Base-by-base conservation (phyloP, 2,797 vertebrate species). In the Clarias platycephalus region DNA sequence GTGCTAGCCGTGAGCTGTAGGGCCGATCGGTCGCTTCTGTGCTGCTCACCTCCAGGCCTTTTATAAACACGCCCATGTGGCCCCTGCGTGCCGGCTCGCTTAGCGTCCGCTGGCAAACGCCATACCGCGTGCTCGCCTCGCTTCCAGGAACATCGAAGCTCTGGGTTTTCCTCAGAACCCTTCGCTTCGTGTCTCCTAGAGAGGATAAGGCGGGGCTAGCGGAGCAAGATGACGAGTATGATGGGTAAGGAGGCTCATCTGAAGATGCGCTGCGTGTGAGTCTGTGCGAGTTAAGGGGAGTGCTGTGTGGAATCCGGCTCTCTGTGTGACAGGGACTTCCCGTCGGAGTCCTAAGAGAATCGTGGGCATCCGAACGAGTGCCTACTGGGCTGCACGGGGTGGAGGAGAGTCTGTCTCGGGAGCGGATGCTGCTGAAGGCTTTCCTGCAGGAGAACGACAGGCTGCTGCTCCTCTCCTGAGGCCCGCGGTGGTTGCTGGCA, bases 21-120 rank as follows among this genome's bases (percentile, higher is more conserved):
- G 93, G 91, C 71, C 87, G 91, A 81, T 93, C 93, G 0, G 90
- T 91, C 0, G 95, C 92, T 89, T 94, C 95, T 0, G 93, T 93
- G 93, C 95, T 95, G 93, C 95, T 96, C 87, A 96, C 95, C 93
- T 97, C 96, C 90, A 97, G 93, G 5, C 96, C 97, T 81, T 94
- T 95, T 86, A 97, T 96, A 80, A 95, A 94, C 60, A 97, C 95
- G 0, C 95, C 95, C 0, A 93, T 96, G 94, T 96, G 96, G 62
- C 96, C 95, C 0, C 94, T 91, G 7, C 91, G 91, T 4, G 89
- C 91, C 0, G 96, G 93, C 78, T 96, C 95, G 0, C 94, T 94
- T 81, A 94, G 90, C 0, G 94, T 89, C 15, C 95, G 91, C 77
- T 95, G 93, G 84, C 93, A 93, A 0, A 88, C 86, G 4, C 93